A percentile compares a stretch with the other conserved stretches of the same genome.
phyloP scores from a whole-genome alignment of 1,140 invertebrate genomes.

The Macrobrachium rosenbergii region DNA sequence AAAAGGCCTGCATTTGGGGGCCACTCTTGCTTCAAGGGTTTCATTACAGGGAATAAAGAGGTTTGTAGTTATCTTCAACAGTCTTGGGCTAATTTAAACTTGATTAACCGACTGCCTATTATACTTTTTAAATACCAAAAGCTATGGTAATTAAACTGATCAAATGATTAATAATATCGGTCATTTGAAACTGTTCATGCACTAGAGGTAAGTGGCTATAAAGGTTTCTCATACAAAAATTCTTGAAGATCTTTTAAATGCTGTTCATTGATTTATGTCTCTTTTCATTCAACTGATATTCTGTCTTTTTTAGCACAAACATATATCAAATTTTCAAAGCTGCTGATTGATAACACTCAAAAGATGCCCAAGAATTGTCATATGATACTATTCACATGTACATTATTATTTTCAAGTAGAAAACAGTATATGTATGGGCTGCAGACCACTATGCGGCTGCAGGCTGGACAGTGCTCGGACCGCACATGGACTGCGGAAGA shows the following conservation, averaged over 20 bases:
- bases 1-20: slow-evolving; percentile 57
- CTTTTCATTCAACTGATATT: neutral
- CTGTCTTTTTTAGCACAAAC: too few species aligned
- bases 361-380: slow-evolving; percentile 50
- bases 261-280: neutral
- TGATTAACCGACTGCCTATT: slow-evolving; percentile 18
- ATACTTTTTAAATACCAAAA: slow-evolving; percentile 46
- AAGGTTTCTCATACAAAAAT: slow-evolving; percentile 40
- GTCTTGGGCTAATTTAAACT: slow-evolving; percentile 5
- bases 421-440: slow-evolving; percentile 30
- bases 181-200: slow-evolving; percentile 58
- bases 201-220: slow-evolving; percentile 39
- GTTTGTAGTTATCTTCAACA: neutral
- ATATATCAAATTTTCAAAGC: too few species aligned
- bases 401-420: slow-evolving; percentile 31
- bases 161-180: slow-evolving; percentile 47
- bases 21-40: slow-evolving; percentile 18
- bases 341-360: neutral
- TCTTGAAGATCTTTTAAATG: slow-evolving; percentile 35
- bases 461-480: slow-evolving; percentile 52
- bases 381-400: slow-evolving; percentile 48
- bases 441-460: slow-evolving; percentile 38
- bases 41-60: slow-evolving; percentile 6
- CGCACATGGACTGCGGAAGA: slow-evolving; percentile 28
- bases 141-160: slow-evolving; percentile 38